Base-by-base conservation (phyloP, 2,888 invertebrate genomes). In the Phengaris alcon region DNA sequence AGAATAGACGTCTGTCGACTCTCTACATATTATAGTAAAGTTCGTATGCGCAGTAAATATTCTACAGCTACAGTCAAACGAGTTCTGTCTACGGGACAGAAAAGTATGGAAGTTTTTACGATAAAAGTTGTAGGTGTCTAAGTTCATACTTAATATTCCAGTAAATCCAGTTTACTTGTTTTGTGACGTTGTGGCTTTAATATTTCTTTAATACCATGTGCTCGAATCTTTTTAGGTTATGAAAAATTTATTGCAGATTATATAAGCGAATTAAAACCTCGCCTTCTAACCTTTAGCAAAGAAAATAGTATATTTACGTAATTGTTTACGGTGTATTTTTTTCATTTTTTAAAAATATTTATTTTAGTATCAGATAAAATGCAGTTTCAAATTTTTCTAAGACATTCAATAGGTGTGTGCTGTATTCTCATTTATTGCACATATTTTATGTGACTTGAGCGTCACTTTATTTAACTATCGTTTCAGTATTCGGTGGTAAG, bases 121-220 rank as follows among this genome's bases (percentile, higher is more conserved):
- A 48, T 48, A 4, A 6, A 48, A 48, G 48, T 48, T 48, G 48
- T 48, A 64, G 35, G 35, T 64, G 44, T 64, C 64, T 44, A 35
- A 12, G 64, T 12, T 12, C 35, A 12, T 7, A 64, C 64, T 64
- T 64, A 64, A 64, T 64, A 64, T 64, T 64, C 64, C 64, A 64
- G 13, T 12, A 13, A 12, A 3, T 52, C 64, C 64, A 64, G 64
- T 64, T 64, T 64, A 44, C 64, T 64, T 64, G 35, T 64, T 64
- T 44, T 64, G 64, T 64, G 44, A 64, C 64, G 64, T 12, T 64
- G 35, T 44, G 64, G 35, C 6, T 64, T 64, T 52, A 10, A 9
- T 4, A 52, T 12, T 46, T 46, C 9, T 15, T 59, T 22, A 64
- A 35, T 8, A 44, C 64, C 64, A 64, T 64, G 64, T 64, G 64